phyloP scores from a whole-genome alignment of 2,888 invertebrate species.

The Pandemis heparana region DNA sequence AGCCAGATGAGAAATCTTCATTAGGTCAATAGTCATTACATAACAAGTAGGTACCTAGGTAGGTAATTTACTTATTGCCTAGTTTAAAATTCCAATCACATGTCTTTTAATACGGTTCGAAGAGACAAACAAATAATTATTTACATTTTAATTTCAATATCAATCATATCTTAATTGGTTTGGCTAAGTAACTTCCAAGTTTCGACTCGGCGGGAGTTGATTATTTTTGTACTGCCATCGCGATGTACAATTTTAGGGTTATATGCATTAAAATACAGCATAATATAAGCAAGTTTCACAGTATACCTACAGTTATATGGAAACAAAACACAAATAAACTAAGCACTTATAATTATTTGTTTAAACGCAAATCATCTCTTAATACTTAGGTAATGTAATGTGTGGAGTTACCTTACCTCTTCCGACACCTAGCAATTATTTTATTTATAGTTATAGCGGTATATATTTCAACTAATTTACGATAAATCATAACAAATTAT shows the following conservation, averaged over 20 bases:
- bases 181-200: constrained; percentile 44
- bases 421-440: too few relatives aligned
- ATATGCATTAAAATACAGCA: not conserved
- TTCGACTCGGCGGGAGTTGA: constrained; percentile 64
- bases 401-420: too few relatives aligned
- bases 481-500: too few relatives aligned
- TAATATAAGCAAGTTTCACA: too few relatives aligned
- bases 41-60: too few relatives aligned
- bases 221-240: constrained; percentile 78
- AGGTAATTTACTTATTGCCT: not conserved
- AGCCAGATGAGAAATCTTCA: not conserved
- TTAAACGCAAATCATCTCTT: not conserved
- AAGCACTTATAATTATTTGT: not conserved
- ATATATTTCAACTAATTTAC: too few relatives aligned
- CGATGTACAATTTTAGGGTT: constrained; percentile 67
- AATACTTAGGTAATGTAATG: not conserved
- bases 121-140: not conserved
- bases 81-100: not conserved
- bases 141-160: not conserved
- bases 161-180: not conserved
- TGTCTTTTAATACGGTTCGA: not conserved
- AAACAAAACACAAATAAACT: constrained; percentile 2
- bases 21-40: not conserved
- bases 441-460: too few relatives aligned
- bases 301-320: constrained; percentile 4